Conservation (phyloP, 2,113 vertebrate species). For the Patagioenas fasciata region DNA sequence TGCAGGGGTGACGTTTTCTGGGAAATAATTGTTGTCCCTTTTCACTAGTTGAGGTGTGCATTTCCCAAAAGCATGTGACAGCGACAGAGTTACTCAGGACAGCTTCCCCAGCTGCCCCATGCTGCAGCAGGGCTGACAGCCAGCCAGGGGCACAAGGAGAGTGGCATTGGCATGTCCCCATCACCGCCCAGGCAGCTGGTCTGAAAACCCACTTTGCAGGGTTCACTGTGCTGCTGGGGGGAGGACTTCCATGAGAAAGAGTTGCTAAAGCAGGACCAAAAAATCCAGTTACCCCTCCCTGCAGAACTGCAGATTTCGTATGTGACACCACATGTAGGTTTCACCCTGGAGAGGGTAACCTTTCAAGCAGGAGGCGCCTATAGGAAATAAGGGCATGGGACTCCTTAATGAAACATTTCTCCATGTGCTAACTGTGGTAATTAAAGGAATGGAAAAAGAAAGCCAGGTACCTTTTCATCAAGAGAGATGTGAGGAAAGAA, state of each 20-base stretch:
- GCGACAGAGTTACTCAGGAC: neutral
- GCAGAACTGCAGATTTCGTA: neutral
- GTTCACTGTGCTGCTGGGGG: neutral
- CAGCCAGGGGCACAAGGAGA: neutral
- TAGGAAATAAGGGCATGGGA: neutral
- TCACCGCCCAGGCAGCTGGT: neutral
- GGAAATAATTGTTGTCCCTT: neutral
- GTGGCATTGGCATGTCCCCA: neutral
- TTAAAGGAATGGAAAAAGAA: neutral
- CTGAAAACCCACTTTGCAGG: neutral
- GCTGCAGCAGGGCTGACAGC: neutral
- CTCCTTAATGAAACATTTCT: accelerated
- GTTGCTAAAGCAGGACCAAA: neutral
- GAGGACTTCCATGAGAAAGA: neutral
- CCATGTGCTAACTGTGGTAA: accelerated
- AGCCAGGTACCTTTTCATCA: neutral
- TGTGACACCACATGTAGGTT: neutral
- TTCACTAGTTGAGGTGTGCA: neutral
- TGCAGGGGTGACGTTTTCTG: neutral
- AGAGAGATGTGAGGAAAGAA: neutral
- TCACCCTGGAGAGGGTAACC: neutral
- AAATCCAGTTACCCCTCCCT: neutral
- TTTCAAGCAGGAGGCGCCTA: neutral
- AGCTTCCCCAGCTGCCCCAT: neutral
- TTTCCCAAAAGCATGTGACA: neutral